Percentiles rank a stretch among this genome's conserved stretches.
Evolutionary conservation across 2,888 invertebrate species (phyloP).

Genomic region (Lycaena phlaeas): DNA sequence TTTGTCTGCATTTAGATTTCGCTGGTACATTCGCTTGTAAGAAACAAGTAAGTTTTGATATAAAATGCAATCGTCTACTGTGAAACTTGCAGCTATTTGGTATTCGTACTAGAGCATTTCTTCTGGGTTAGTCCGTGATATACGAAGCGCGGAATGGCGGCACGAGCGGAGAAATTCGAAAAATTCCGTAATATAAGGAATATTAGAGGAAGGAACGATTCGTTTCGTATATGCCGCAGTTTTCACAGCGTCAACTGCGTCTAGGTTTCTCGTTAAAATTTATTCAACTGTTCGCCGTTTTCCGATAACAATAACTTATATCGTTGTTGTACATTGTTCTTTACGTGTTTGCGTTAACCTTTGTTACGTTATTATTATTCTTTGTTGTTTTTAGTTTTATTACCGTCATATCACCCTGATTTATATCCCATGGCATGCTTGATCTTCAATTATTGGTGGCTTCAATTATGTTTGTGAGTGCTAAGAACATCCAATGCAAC

Average conservation of each 20-base stretch:
- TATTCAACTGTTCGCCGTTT: slow-evolving; percentile 9
- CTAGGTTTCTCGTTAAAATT: slow-evolving; percentile 13
- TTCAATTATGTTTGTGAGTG: too few species aligned
- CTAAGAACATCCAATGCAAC: too few species aligned
- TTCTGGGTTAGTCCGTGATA: slow-evolving; percentile 26
- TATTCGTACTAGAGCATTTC: slow-evolving; percentile 28
- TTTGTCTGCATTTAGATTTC: slow-evolving; percentile 11
- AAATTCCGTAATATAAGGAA: slow-evolving; percentile 19
- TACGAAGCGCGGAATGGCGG: slow-evolving; percentile 20
- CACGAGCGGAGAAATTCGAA: slow-evolving; percentile 13
- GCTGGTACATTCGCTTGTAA: slow-evolving; percentile 11
- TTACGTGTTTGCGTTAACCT: too few species aligned
- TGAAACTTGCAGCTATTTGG: slow-evolving; percentile 20
- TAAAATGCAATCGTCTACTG: slow-evolving; percentile 18
- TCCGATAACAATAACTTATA: slow-evolving; percentile 7
- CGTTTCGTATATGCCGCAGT: slow-evolving; percentile 4
- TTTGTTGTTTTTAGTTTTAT: too few species aligned
- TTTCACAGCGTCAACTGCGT: slow-evolving; percentile 6
- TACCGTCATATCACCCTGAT: too few species aligned
- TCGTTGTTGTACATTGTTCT: background rate
- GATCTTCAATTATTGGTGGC: too few species aligned
- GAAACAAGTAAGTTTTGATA: slow-evolving; percentile 15
- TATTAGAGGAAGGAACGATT: slow-evolving; percentile 14
- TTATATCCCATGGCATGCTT: too few species aligned
- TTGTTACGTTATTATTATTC: too few species aligned